Evolutionary conservation across 2,888 invertebrate species (phyloP), one percentile per base, ranked within the genome.

Genomic region (Rhabditoides inermis): DNA sequence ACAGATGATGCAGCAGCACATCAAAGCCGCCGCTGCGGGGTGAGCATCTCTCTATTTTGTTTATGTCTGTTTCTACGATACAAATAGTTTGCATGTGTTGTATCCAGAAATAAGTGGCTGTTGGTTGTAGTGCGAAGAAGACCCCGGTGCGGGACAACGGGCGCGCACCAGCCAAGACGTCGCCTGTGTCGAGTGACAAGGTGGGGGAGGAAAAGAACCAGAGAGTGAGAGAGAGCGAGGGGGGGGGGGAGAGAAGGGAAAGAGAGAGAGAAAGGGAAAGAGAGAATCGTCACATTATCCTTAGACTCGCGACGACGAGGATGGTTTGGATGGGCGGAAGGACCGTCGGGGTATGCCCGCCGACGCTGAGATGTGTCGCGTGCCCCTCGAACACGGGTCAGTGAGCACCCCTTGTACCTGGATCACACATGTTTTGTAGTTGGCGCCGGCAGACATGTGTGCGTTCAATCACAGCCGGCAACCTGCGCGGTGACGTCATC

Each of bases 401-500:
- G 50, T 50, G 15, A 30, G 6, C 20, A 20, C 36, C 32, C 7
- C n/a, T n/a, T n/a, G n/a, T 32, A 15, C 15, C 32, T 7, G 7
- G 15, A 32, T 32, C 32, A 32, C 32, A 32, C 32, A 2, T 6
- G 4, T 26, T 4, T 28, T 55, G 35, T 27, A 61, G 69, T 20
- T 70, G 70, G 70, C 45, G 63, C 20, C 65, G 70, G 15, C 69
- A 70, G 55, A 70, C 70, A 7, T 68, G 58, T 52, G 61, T 70
- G 15, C 52, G 68, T 2, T 41, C 44, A 20, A 51, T 70, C 18
- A 46, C 59, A 10, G 50, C 67, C 65, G 86, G 85, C 70, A 90
- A 90, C 36, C 85, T 86, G 60, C 86, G 87, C 66, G 91, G 94
- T n/a, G 92, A 94, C 75, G 92, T 95, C 42, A 84, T 85, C 53